Evolutionary conservation across 2,888 invertebrate genomes (phyloP), one percentile per base, ranked within the genome.

Genomic region (Calameuta filiformis): DNA sequence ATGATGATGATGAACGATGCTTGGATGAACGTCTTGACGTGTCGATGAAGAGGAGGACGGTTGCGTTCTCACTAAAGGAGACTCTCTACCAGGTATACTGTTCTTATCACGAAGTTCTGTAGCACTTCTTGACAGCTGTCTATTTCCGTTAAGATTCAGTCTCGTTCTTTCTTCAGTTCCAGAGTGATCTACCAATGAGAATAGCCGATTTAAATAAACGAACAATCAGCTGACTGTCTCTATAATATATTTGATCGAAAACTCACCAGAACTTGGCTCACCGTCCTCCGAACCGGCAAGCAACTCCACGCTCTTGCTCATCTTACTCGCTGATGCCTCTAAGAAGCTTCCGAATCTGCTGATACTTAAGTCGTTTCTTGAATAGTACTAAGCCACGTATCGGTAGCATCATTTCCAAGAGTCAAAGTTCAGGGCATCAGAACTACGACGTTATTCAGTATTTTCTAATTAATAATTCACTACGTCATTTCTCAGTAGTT

Each of bases 41-140:
- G 71, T 11, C 0, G 71, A 71, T 71, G 71, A 71, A 71, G 31
- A 77, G 37, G 81, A 79, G 68, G 83, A 78, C 75, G 79, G 31
- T 12, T 33, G 6, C 6, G 40, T 56, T 56, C 23, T 23, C 40
- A 56, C 23, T 56, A 56, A 56, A 56, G 40, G 40, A 23, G 40
- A 56, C 6, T 56, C 40, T 56, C 40, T 56, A 56, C 40, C 40
- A 56, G 23, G 40, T 56, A 56, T 56, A 71, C 96, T 89, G 83
- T 85, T 35, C 15, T 35, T 88, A 71, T 88, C 84, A 73, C 91
- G 85, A 78, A 97, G 91, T 92, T 97, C 97, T 78, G 96, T 96
- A 15, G 97, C 96, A 34, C 96, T 96, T 92, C 96, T 96, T 84
- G 96, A 96, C 81, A 97, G 93, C 85, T 96, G 95, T 75, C 95